Conservation (phyloP, 2,888 invertebrate genomes). For the Resseliella maxima region DNA sequence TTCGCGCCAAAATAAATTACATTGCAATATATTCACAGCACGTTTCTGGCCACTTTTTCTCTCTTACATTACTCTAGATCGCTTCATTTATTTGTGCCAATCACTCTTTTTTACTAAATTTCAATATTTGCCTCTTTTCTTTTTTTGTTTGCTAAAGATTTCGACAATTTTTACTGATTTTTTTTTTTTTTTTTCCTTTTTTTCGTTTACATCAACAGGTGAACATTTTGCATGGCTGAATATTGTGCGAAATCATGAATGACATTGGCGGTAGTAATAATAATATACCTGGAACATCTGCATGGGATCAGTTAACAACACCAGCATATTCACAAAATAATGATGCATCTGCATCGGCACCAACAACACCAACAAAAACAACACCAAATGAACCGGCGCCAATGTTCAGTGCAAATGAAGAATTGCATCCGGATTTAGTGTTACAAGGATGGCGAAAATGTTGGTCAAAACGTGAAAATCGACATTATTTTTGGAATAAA, state of each 20-base stretch:
- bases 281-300: constrained; percentile 63
- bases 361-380: constrained; percentile 66
- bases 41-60: too few relatives aligned
- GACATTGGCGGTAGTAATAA: constrained; percentile 61
- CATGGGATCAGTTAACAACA: constrained; percentile 68
- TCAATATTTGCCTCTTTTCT: too few relatives aligned
- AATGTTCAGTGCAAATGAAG: constrained; percentile 61
- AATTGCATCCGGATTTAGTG: constrained; percentile 67
- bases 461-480: constrained; percentile 95
- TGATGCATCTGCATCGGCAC: constrained; percentile 60
- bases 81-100: too few relatives aligned
- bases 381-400: constrained; percentile 64
- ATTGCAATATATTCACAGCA: too few relatives aligned
- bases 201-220: too few relatives aligned
- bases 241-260: constrained; percentile 61
- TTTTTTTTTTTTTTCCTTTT: background rate
- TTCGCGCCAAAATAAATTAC: too few relatives aligned
- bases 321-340: constrained; percentile 58
- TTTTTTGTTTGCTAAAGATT: too few relatives aligned
- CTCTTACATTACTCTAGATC: too few relatives aligned
- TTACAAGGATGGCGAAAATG: constrained; percentile 96
- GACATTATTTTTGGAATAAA: constrained; percentile 98
- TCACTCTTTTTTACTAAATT: too few relatives aligned
- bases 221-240: constrained; percentile 61
- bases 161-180: too few relatives aligned